Base-by-base conservation (phyloP, 2,797 vertebrate species). In the Lutjanus campechanus region DNA sequence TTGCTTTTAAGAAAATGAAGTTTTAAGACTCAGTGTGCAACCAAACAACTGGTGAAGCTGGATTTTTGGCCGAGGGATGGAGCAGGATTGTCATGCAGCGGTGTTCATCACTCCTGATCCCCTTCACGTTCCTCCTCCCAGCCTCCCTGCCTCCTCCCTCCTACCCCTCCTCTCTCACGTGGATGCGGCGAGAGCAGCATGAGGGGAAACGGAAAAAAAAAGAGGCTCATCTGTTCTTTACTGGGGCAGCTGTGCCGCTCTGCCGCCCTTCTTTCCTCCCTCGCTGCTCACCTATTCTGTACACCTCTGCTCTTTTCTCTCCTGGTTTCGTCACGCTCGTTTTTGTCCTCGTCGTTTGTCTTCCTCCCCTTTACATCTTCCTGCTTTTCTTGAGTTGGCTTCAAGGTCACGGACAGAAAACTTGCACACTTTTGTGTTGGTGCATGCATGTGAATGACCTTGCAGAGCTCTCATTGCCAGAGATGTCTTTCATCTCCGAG, bases 121-220 rank as follows among this genome's bases (percentile, higher is more conserved):
- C 8, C 64, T 17, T 73, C 72, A 40, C 49, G 17, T 68, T 47
- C 51, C 81, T 61, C 76, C 69, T 66, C 69, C 81, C 71, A 22
- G 1, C 56, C 72, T 72, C 59, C 67, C 77, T 25, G 17, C 67
- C 47, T 62, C 59, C 73, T 46, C 63, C 66, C 63, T 43, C 61
- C 22, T 25, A n/a, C 46, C 19, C 61, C 59, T 22, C 43, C 20
- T 53, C n/a, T 29, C 88, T 91, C 90, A 93, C 88, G 87, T 92
- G 91, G 88, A 91, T 91, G 89, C 85, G 11, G 88, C 47, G 84
- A 76, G 77, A 79, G 79, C 65, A 77, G 72, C 91, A 85, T 91
- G 91, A 78, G 91, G 73, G 82, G 75, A 66, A 74, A 77, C 0
- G 16, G 69, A 75, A 77, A 77, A 71, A 75, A 77, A 77, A 89